phyloP scores from a whole-genome alignment of 2,797 vertebrate genomes.

The Vireo griseus region DNA sequence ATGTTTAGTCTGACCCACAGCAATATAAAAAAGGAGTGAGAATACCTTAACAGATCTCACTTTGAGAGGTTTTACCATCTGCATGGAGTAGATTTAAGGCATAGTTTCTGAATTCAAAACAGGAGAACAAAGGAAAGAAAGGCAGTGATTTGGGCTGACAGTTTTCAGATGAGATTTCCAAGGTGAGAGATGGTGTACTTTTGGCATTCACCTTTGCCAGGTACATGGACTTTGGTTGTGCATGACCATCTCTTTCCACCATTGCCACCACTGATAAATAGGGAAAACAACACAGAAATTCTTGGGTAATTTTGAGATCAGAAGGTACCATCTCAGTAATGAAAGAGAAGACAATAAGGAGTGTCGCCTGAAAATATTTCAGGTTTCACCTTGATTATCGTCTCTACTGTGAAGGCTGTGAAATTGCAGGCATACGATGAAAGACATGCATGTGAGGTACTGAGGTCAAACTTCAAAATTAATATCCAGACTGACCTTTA shows the following conservation, averaged over 20 bases:
- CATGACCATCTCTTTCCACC: not conserved
- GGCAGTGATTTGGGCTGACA: not conserved
- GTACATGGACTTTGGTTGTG: not conserved
- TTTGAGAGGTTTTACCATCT: not conserved
- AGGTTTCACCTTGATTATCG: not conserved
- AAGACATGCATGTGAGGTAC: not conserved
- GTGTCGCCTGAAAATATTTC: not conserved
- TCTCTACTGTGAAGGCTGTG: not conserved
- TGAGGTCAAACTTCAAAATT: not conserved
- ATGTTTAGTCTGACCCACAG: not conserved
- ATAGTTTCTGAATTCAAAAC: not conserved
- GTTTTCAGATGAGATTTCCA: not conserved
- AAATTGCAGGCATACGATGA: not conserved
- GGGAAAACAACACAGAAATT: not conserved
- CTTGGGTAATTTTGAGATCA: not conserved
- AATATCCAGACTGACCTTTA: not conserved
- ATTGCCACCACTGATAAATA: fast-evolving
- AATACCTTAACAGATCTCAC: not conserved
- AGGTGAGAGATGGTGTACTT: not conserved
- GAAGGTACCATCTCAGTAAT: not conserved
- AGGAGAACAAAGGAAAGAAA: not conserved
- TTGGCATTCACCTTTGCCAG: not conserved
- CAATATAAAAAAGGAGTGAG: not conserved
- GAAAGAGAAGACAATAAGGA: not conserved
- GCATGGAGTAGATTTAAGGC: not conserved